Base-by-base conservation (phyloP, 2,113 vertebrate species). In the Mustela lutreola region DNA sequence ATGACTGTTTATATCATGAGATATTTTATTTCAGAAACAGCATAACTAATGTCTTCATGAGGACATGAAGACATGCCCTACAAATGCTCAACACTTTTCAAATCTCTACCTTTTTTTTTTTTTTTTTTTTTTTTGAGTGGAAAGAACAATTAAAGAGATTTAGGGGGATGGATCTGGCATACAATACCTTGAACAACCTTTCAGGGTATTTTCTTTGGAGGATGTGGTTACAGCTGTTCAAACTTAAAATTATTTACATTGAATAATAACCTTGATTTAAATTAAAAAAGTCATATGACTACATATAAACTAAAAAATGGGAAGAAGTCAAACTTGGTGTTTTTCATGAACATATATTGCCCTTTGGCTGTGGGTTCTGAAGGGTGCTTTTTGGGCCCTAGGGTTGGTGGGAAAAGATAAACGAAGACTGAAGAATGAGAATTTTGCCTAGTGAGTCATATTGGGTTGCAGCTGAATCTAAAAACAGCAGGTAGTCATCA, bases 401-500 rank as follows among this genome's bases (percentile, higher is more conserved):
- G 48, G 28, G 60, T 75, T 92, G 82, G 71, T 97, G 84, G 81
- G 67, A 97, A 96, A 94, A 89, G 92, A 95, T 90, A 92, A 96
- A 97, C 0, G 50, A 97, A 95, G 70, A 78, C 67, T 67, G 60
- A 92, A 96, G 84, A 96, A 73, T 75, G 73, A 95, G 71, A 96
- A 67, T 97, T 94, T 95, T 90, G 50, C 97, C 88, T 85, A 39
- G 31, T 89, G 81, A 97, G 85, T 97, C 90, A 96, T 96, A 95
- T 24, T 86, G 76, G 88, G 84, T 96, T 97, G 95, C 96, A 96
- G 93, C 88, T 97, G 98, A 97, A 96, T 98, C 90, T 95, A 95
- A 96, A 96, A 98, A 98, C 98, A 98, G 97, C 97, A 98, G 97
- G 97, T 98, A 96, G 91, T 98, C 98, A 98, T 98, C 98, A 97